Evolutionary conservation across 2,888 invertebrate genomes (phyloP).

Genomic region (Priapulus caudatus): DNA sequence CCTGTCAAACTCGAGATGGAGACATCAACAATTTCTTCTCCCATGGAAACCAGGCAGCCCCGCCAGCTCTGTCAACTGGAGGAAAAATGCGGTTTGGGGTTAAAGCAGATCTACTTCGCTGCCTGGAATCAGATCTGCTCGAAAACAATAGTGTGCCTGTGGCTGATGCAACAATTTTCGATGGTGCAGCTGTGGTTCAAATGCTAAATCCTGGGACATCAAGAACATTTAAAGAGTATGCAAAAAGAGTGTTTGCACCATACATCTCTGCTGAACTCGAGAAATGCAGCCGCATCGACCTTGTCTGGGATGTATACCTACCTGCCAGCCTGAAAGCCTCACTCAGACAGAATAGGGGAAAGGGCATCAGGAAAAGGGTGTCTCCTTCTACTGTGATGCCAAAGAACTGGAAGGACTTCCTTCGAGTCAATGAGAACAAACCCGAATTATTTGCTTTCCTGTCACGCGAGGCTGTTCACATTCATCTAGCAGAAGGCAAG

Average conservation of each 20-base stretch:
- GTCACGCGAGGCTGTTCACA: not conserved
- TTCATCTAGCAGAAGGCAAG: not conserved
- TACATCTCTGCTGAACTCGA: no score
- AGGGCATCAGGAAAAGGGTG: constrained; percentile 10
- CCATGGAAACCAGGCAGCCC: constrained; percentile 1
- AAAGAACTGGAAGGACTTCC: constrained; percentile 15
- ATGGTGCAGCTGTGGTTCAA: constrained; percentile 12
- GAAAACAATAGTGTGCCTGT: not conserved
- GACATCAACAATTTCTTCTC: constrained; percentile 9
- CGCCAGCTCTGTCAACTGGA: no score
- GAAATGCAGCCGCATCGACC: constrained; percentile 10
- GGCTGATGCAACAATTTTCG: constrained; percentile 6
- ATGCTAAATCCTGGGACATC: constrained; percentile 10
- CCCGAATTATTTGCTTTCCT: constrained; percentile 13
- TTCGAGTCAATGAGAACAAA: constrained; percentile 16
- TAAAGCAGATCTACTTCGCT: constrained; percentile 1
- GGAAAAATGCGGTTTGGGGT: not conserved
- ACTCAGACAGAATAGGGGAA: constrained; percentile 12
- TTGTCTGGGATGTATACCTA: constrained; percentile 15
- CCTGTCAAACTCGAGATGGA: constrained; percentile 13
- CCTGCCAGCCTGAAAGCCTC: constrained; percentile 8
- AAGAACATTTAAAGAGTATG: constrained; percentile 4
- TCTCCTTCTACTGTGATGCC: constrained; percentile 10
- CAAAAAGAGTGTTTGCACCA: no score
- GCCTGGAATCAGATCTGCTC: not conserved